These are phyloP conservation scores for Lipotes vexillifer DNA, from an alignment of 2,113 vertebrate genomes.

Conservation along the genomic window DNA sequence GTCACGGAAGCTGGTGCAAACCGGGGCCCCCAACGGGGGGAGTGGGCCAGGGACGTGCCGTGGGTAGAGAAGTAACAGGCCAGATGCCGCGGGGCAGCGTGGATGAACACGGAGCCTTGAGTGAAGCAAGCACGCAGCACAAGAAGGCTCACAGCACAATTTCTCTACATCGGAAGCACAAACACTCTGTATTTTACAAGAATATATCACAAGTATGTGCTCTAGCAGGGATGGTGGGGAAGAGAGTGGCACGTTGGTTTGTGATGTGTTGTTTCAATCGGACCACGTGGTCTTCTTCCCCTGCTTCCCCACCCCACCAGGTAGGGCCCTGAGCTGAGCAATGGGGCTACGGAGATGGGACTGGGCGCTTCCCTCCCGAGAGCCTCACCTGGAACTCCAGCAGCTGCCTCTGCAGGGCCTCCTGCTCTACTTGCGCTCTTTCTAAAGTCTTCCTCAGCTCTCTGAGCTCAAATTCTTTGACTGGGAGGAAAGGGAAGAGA, in stretches of 20 bases:
- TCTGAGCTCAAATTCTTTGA: slow-evolving; percentile 50
- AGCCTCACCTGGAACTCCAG: slow-evolving; percentile 45
- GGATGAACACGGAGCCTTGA: rapidly evolving
- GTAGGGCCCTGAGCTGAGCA: neutral
- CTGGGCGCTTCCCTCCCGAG: rapidly evolving
- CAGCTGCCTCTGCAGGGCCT: slow-evolving; percentile 45
- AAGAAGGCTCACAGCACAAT: rapidly evolving
- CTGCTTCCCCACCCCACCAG: neutral
- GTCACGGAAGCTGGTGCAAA: neutral
- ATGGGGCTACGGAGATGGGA: rapidly evolving
- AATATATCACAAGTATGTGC: rapidly evolving
- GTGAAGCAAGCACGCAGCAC: rapidly evolving
- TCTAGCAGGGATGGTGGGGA: rapidly evolving
- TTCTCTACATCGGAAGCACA: neutral
- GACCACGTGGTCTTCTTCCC: neutral
- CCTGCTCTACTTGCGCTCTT: slow-evolving; percentile 31
- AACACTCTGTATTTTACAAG: rapidly evolving
- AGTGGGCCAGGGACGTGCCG: rapidly evolving
- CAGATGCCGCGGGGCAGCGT: rapidly evolving
- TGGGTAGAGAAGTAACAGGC: neutral
- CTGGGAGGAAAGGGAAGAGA: neutral
- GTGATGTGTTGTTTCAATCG: rapidly evolving
- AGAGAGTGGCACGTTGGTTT: neutral
- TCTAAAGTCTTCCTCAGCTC: slow-evolving; percentile 44
- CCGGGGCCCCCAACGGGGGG: neutral